phyloP scores from a whole-genome alignment of 2,888 invertebrate genomes.

The Macropis europaea region DNA sequence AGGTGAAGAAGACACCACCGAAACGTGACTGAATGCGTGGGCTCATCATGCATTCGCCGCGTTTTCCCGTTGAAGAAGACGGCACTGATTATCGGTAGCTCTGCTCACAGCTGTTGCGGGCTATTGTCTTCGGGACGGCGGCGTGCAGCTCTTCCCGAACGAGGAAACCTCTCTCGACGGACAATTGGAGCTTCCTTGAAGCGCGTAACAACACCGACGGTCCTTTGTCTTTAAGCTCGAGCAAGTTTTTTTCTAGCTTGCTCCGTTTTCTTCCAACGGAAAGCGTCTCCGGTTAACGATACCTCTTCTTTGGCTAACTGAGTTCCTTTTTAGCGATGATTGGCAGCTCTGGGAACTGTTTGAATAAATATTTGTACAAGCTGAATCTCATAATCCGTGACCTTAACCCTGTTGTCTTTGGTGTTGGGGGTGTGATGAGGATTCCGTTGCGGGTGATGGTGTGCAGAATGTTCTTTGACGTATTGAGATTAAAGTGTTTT shows the following conservation, averaged over 20 bases:
- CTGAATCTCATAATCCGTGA: too few relatives aligned
- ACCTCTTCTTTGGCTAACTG: background rate
- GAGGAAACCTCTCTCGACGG: background rate
- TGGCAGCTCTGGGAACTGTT: too few relatives aligned
- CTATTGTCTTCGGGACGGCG: slow-evolving; percentile 42
- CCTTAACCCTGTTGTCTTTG: too few relatives aligned
- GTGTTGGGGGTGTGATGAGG: too few relatives aligned
- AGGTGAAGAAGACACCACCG: slow-evolving; percentile 26
- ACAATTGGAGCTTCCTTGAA: slow-evolving; percentile 4
- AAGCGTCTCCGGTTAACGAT: background rate
- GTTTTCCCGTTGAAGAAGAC: slow-evolving; percentile 52
- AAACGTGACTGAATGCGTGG: slow-evolving; percentile 65
- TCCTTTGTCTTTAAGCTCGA: slow-evolving; percentile 1
- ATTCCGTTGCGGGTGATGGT: too few relatives aligned
- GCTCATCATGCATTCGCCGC: slow-evolving; percentile 60
- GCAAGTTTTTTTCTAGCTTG: background rate
- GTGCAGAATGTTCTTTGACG: too few relatives aligned
- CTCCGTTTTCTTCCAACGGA: too few relatives aligned
- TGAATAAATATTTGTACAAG: too few relatives aligned
- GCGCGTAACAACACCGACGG: background rate
- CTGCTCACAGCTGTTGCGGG: slow-evolving; percentile 54
- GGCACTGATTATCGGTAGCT: slow-evolving; percentile 51
- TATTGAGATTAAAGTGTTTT: too few relatives aligned
- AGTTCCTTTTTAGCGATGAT: too few relatives aligned
- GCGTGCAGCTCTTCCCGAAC: slow-evolving; percentile 1